Evolutionary conservation across 35 echinoderm and acorn worm species (phyloP), one percentile per base, ranked within the genome.

Genomic region (Nesometra sesokonis): DNA sequence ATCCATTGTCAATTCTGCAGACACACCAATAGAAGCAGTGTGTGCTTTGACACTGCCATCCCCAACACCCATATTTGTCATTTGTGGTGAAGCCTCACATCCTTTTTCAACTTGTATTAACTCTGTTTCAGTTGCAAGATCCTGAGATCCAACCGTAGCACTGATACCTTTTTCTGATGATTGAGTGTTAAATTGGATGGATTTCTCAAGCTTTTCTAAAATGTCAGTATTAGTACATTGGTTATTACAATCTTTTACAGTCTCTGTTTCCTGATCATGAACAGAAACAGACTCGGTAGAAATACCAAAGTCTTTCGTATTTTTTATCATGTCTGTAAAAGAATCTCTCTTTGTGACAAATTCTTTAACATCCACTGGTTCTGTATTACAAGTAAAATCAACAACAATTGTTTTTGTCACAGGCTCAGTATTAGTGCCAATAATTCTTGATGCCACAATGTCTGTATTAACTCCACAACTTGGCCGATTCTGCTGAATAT

Each of bases 371-470:
- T 11, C 11, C 23, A 67, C 52, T 67, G 52, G 52, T 67, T 67
- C 52, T 17, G 52, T 67, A 67, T 67, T 67, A 27, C 52, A 67
- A 67, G 52, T 67, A 27, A 46, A 35, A 37, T 81, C 52, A 67
- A 67, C 81, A 17, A 32, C 31, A 0, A 23, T 27, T 67, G 86
- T 86, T 79, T 89, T 93, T 23, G 36, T 77, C 7, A 81, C 31
- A 0, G 91, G 84, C 13, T 77, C 87, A 32, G 91, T 93, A 52
- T 93, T 93, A 36, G 91, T 93, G 39, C 81, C 91, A 77, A 88
- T 85, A 47, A 93, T 93, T 38, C 87, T 80, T 32, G 82, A 89
- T 82, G 85, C 82, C 32, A 93, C 57, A 47, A 88, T 85, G 81
- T 93, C 91, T 0, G 91, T 93, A 39, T 88, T 85, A 27, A 57